These are phyloP conservation scores for Rhinophrynus dorsalis DNA, from an alignment of 2,797 vertebrate genomes.

Conservation along the genomic window DNA sequence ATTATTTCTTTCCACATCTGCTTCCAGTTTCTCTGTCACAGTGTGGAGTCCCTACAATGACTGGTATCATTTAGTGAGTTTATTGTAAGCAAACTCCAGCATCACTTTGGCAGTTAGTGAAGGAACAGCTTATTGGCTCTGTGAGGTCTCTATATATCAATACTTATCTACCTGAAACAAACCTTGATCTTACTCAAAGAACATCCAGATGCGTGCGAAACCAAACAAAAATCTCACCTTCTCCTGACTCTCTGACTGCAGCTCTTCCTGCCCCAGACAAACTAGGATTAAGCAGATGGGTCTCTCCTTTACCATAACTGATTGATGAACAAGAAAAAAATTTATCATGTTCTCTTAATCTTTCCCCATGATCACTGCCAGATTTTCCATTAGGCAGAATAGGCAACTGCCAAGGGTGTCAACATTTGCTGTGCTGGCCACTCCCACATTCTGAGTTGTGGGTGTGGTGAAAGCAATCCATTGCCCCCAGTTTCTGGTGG, in stretches of 20 bases:
- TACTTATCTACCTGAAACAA: constrained; percentile 27
- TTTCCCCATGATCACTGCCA: too few relatives aligned
- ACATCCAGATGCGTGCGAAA: constrained; percentile 14
- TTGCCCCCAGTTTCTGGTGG: too few relatives aligned
- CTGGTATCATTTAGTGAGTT: constrained; percentile 27
- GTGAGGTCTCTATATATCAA: constrained; percentile 29
- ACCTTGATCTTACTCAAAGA: constrained; percentile 18
- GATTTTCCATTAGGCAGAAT: too few relatives aligned
- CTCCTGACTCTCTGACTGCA: background rate
- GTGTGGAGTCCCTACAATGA: background rate
- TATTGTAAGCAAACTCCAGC: constrained; percentile 28
- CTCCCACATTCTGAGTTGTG: too few relatives aligned
- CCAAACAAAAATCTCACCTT: constrained; percentile 6
- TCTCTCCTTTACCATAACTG: background rate
- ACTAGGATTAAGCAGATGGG: background rate
- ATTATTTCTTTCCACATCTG: constrained; percentile 49
- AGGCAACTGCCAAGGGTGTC: too few relatives aligned
- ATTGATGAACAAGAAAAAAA: too few relatives aligned
- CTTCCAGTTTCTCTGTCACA: constrained; percentile 47
- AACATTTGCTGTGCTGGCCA: too few relatives aligned
- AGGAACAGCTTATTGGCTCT: background rate
- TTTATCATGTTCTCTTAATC: too few relatives aligned
- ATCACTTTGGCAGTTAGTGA: constrained; percentile 9
- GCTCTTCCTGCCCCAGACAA: background rate
- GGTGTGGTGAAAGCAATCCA: too few relatives aligned